Evolutionary conservation across 1,140 invertebrate species (phyloP), one percentile per base, ranked within the genome.

Genomic region (Diorhabda sublineata): DNA sequence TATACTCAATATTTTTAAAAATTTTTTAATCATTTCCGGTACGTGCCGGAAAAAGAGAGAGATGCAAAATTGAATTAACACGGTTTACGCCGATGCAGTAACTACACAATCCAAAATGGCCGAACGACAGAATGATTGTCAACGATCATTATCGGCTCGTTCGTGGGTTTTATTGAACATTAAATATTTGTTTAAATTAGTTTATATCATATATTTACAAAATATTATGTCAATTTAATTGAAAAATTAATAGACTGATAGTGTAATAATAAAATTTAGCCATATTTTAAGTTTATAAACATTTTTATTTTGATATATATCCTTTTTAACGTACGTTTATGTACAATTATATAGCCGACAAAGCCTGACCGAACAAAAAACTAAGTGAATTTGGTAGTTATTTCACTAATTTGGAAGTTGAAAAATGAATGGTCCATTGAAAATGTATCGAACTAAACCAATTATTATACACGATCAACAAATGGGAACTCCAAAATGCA

Each of bases 391-490:
- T 52, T 52, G 26, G n/a, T 8, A 52, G 47, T 3, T 52, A 52
- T 8, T 52, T 52, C 6, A 8, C 6, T 8, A 6, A 52, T 52
- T 52, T 52, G 6, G n/a, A n/a, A 6, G 47, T 8, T 9, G 4
- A 43, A 68, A 56, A 52, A 73, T 81, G 76, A 80, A 73, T 47
- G 77, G 73, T 2, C 71, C 76, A 11, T 72, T 77, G 69, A 84
- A 75, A 75, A 89, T 87, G 85, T 91, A 87, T 73, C 72, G 72
- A 60, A 76, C 85, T 77, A 85, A 82, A 75, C 86, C 84, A 64
- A 82, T 88, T 66, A 81, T 87, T 61, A 74, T 76, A 42, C 75
- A 85, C 68, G 80, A 84, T 62, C 77, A 81, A 44, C 71, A 79
- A 66, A 80, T 87, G 64, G 71, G 78, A 58, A 74, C 84, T 58